Evolutionary conservation across 2,888 invertebrate species (phyloP).

Genomic region (Pecten maximus): DNA sequence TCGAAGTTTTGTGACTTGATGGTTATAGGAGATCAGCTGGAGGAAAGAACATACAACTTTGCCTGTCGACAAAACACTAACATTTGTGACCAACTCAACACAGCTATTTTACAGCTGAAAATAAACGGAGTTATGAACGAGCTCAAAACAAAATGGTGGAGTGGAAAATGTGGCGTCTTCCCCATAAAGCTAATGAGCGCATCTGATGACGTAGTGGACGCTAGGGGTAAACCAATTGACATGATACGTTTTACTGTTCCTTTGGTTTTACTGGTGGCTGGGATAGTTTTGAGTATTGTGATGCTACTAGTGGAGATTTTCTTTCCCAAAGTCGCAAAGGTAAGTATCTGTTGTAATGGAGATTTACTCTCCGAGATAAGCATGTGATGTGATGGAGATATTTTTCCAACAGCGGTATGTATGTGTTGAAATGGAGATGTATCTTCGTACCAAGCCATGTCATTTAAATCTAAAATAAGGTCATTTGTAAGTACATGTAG

Average conservation of each 20-base stretch:
- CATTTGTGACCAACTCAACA: slow-evolving; percentile 40
- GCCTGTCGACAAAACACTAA: slow-evolving; percentile 38
- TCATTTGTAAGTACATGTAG: too few relatives aligned
- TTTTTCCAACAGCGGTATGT: too few relatives aligned
- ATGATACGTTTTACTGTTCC: not conserved
- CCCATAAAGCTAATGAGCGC: not conserved
- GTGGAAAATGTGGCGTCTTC: not conserved
- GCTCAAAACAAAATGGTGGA: slow-evolving; percentile 43
- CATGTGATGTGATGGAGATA: too few relatives aligned
- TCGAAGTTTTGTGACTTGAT: slow-evolving; percentile 38
- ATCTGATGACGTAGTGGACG: not conserved
- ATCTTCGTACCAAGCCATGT: too few relatives aligned
- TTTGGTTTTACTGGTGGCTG: not conserved
- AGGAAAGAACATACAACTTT: slow-evolving; percentile 31
- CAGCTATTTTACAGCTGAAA: slow-evolving; percentile 41
- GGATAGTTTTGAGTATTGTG: not conserved
- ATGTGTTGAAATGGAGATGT: too few relatives aligned
- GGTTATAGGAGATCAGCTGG: slow-evolving; percentile 21
- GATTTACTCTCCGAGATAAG: too few relatives aligned
- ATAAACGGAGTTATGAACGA: slow-evolving; percentile 35
- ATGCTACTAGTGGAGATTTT: not conserved
- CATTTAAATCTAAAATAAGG: too few relatives aligned
- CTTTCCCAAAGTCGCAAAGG: not conserved
- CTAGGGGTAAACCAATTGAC: not conserved
- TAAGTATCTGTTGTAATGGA: not conserved